These are phyloP conservation scores for Drosophila borborema DNA, from an alignment of 2,888 invertebrate species.

Conservation along the genomic window DNA sequence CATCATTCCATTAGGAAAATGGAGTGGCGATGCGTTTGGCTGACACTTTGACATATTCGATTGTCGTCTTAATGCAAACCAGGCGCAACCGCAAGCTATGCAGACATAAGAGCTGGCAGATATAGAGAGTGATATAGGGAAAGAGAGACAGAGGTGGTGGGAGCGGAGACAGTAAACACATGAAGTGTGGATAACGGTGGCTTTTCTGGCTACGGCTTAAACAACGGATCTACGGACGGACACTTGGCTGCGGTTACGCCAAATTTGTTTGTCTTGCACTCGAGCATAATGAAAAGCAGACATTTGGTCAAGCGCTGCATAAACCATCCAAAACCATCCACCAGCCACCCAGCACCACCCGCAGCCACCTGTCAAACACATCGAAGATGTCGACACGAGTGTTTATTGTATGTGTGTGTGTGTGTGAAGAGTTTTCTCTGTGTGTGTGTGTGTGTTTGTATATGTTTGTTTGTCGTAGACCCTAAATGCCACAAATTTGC, in stretches of 20 bases:
- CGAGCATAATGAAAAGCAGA: constrained; percentile 80
- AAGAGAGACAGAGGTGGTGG: constrained; percentile 11
- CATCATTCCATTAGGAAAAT: constrained; percentile 17
- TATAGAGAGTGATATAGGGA: neutral
- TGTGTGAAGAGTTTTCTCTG: neutral
- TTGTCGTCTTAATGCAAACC: constrained; percentile 42
- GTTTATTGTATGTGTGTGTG: constrained; percentile 18
- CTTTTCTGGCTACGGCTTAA: constrained; percentile 52
- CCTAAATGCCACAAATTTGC: constrained; percentile 77
- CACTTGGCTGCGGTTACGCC: constrained; percentile 60
- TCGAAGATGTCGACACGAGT: constrained; percentile 50
- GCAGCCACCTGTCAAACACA: constrained; percentile 68
- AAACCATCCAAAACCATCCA: constrained; percentile 28
- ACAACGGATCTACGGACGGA: constrained; percentile 35
- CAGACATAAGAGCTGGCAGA: constrained; percentile 20
- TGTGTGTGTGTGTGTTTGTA: constrained; percentile 21
- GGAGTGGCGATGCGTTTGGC: constrained; percentile 21
- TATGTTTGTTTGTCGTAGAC: constrained; percentile 66
- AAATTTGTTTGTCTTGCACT: constrained; percentile 79
- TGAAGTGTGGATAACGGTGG: constrained; percentile 68
- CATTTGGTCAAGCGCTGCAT: constrained; percentile 72
- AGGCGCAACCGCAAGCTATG: constrained; percentile 34
- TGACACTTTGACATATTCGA: constrained; percentile 57
- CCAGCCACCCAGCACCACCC: constrained; percentile 9
- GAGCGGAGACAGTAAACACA: constrained; percentile 58